Conservation (phyloP, 2,113 vertebrate species). For the Neotoma lepida region DNA sequence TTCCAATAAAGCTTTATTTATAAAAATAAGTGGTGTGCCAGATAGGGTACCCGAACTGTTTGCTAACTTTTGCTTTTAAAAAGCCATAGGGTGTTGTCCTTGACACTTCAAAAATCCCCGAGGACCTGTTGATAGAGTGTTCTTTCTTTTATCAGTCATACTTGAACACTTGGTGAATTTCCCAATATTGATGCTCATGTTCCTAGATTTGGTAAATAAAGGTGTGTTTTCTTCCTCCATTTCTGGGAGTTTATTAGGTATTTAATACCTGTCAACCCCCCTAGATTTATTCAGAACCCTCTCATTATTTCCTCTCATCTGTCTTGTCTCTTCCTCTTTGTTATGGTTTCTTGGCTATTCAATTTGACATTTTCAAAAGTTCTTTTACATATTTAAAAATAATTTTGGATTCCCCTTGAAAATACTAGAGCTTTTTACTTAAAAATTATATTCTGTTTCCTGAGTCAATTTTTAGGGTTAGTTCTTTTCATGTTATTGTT, state of each 20-base stretch:
- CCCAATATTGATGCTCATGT: background rate
- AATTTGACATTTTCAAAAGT: conserved; percentile 15
- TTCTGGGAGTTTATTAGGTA: background rate
- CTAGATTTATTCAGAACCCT: background rate
- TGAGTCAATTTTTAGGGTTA: background rate
- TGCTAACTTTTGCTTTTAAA: background rate
- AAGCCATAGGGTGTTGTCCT: background rate
- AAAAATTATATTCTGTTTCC: conserved; percentile 2
- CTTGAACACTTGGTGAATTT: background rate
- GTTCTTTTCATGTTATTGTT: conserved; percentile 20
- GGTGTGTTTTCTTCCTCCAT: background rate
- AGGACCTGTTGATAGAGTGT: background rate
- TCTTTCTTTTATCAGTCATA: background rate
- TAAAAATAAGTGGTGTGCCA: background rate
- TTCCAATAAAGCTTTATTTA: conserved; percentile 56
- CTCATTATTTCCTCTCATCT: background rate
- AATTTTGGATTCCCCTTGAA: background rate
- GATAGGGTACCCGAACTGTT: background rate
- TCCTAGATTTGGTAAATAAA: background rate
- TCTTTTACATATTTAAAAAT: background rate
- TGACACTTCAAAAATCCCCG: background rate
- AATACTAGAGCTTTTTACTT: background rate
- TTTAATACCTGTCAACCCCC: background rate
- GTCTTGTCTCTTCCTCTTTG: background rate
- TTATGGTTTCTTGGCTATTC: background rate